Conservation (phyloP, 2,888 invertebrate genomes). For the Aleiodes leptofemur region DNA sequence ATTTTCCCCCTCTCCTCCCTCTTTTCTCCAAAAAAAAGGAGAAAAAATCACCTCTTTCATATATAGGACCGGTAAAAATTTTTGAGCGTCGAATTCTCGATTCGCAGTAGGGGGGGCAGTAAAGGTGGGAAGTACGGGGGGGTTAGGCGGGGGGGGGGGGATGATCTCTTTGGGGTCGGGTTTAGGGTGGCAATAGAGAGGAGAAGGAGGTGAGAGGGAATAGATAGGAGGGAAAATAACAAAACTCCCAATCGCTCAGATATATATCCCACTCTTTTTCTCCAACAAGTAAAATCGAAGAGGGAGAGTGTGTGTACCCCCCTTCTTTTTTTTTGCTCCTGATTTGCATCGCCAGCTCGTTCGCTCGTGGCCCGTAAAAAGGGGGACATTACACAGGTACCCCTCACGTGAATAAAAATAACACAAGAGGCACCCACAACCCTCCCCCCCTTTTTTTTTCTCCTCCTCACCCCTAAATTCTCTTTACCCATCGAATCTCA, state of each 20-base stretch:
- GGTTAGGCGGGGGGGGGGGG: no score
- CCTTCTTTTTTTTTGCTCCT: constrained; percentile 44
- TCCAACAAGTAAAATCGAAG: constrained; percentile 46
- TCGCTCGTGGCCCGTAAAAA: constrained; percentile 58
- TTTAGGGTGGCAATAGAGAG: neutral
- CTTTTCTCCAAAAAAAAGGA: no score
- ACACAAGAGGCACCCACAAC: constrained; percentile 37
- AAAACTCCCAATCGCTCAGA: constrained; percentile 22
- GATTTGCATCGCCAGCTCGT: constrained; percentile 72
- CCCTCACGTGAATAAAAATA: constrained; percentile 14
- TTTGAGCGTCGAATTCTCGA: constrained; percentile 4
- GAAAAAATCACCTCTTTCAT: neutral
- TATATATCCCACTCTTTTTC: constrained; percentile 37
- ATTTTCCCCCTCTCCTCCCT: neutral
- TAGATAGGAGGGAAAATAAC: constrained; percentile 14
- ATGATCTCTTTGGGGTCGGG: constrained; percentile 6
- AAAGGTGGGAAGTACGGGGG: no score
- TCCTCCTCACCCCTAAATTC: constrained; percentile 18
- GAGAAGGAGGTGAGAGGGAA: neutral
- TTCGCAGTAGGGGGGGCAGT: neutral
- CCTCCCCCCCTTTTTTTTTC: constrained; percentile 25
- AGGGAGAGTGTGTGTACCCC: constrained; percentile 48
- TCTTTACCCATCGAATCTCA: constrained; percentile 31
- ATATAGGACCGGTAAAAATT: neutral
- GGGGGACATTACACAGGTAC: constrained; percentile 48